phyloP scores from a whole-genome alignment of 1,140 invertebrate species.

The Euura lappo region DNA sequence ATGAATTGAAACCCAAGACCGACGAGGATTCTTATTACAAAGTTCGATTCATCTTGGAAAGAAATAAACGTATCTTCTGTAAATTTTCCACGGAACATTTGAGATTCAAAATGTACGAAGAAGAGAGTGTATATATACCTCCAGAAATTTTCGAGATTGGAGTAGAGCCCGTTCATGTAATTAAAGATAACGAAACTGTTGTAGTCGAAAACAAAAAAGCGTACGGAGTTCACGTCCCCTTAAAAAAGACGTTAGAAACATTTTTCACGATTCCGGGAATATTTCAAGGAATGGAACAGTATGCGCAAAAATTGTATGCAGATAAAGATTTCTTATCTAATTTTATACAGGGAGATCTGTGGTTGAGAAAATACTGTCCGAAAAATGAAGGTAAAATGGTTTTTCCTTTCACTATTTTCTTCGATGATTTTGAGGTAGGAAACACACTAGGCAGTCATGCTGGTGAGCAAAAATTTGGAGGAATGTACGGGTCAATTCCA shows the following conservation, averaged over 20 bases:
- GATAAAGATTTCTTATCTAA: conserved; percentile 18
- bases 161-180: too few relatives aligned
- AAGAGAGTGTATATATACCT: not conserved
- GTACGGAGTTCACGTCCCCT: conserved; percentile 20
- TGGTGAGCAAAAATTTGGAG: conserved; percentile 27
- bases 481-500: conserved; percentile 19
- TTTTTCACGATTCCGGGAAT: conserved; percentile 20
- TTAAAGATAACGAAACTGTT: not conserved
- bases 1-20: conserved; percentile 17
- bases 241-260: conserved; percentile 18
- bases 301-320: conserved; percentile 13
- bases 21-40: conserved; percentile 20
- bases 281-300: conserved; percentile 19
- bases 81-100: conserved; percentile 23
- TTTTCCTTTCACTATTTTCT: conserved; percentile 24
- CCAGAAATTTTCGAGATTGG: too few relatives aligned
- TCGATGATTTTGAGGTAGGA: conserved; percentile 26
- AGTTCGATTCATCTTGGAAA: conserved; percentile 26
- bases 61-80: conserved; percentile 19
- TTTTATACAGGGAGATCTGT: conserved; percentile 25
- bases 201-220: conserved; percentile 24
- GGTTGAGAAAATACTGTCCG: conserved; percentile 23
- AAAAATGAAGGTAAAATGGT: conserved; percentile 23
- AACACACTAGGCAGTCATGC: conserved; percentile 29
- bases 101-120: conserved; percentile 23